Percentiles rank a stretch among this genome's conserved stretches.
Evolutionary conservation across 2,797 vertebrate genomes (phyloP).

Genomic region (Bradypodion ventrale): DNA sequence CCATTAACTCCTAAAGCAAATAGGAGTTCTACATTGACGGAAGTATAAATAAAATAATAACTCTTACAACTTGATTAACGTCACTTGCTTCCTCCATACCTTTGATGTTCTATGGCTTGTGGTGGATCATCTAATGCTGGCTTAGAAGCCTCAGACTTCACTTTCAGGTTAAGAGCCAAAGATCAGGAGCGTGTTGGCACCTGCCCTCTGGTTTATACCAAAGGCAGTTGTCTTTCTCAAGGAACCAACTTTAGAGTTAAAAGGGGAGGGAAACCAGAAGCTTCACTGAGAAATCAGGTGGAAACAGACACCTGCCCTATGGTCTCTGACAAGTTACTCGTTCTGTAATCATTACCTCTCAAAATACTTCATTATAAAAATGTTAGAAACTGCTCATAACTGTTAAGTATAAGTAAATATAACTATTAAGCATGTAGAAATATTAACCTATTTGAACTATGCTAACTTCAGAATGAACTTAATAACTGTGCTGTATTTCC

Average conservation of each 20-base stretch:
- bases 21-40: neutral
- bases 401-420: conserved; percentile 62
- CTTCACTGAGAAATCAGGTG: neutral
- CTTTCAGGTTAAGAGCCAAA: neutral
- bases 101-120: neutral
- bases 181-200: neutral
- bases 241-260: neutral
- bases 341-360: neutral
- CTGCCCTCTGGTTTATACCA: neutral
- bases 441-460: conserved; percentile 59
- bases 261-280: neutral
- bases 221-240: neutral
- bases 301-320: neutral
- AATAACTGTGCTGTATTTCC: conserved; percentile 48
- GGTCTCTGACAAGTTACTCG: neutral
- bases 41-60: neutral
- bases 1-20: neutral
- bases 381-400: neutral
- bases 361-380: neutral
- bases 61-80: too few relatives aligned
- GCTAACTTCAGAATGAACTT: conserved; percentile 37
- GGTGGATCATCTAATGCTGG: neutral
- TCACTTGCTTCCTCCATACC: neutral
- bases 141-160: neutral
- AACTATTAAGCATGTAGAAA: conserved; percentile 66